Percentiles rank a stretch among this genome's conserved stretches.
Conservation (phyloP, 2,888 invertebrate species). For the Portevinia maculata region DNA sequence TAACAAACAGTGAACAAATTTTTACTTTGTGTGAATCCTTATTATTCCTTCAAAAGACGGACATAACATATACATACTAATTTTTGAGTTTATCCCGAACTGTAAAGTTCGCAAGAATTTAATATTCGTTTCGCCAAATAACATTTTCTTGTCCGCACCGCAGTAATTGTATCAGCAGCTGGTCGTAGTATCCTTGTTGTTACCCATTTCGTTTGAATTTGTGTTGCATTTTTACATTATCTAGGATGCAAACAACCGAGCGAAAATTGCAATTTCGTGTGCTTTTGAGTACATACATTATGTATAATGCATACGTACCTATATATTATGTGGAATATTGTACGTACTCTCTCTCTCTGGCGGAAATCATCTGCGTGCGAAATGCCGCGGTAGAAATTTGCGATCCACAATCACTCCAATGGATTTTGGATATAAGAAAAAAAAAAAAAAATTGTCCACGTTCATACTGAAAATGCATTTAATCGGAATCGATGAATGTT, state of each 20-base stretch:
- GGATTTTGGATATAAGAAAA: not conserved
- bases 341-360: not conserved
- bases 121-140: conserved; percentile 53
- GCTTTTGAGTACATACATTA: conserved; percentile 15
- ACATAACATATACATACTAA: no score
- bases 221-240: conserved; percentile 25
- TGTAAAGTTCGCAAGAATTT: conserved; percentile 30
- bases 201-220: conserved; percentile 38
- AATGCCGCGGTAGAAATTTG: no score
- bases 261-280: conserved; percentile 58
- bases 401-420: no score
- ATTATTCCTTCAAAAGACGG: no score
- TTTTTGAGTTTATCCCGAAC: not conserved
- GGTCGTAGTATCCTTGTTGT: conserved; percentile 31
- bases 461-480: conserved; percentile 44
- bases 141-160: conserved; percentile 24
- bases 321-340: not conserved
- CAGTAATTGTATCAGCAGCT: conserved; percentile 48
- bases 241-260: conserved; percentile 20
- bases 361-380: no score
- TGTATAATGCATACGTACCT: conserved; percentile 14
- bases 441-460: conserved; percentile 11
- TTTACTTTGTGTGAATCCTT: no score
- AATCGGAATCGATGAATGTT: conserved; percentile 48
- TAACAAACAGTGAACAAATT: no score